A percentile compares a stretch with the other conserved stretches of the same genome.
These are phyloP conservation scores for Microplitis demolitor DNA, from an alignment of 1,140 invertebrate genomes.

Conservation along the genomic window DNA sequence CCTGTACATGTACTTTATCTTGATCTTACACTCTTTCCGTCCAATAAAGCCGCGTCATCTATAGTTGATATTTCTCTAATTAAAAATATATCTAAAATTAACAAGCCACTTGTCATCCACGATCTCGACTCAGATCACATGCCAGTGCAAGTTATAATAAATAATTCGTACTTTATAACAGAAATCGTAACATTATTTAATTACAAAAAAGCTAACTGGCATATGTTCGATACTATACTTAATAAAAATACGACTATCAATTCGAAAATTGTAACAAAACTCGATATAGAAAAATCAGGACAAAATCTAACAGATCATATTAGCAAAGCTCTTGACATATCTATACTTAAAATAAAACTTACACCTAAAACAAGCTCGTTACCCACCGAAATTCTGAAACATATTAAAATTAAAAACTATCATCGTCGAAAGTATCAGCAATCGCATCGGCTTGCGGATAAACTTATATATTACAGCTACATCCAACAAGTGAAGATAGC, in stretches of 20 bases:
- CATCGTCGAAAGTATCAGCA: neutral
- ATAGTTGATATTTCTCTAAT: neutral
- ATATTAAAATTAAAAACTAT: neutral
- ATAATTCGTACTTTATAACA: neutral
- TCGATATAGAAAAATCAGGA: neutral
- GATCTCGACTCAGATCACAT: conserved; percentile 10
- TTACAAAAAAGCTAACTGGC: conserved; percentile 15
- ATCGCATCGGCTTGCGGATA: neutral
- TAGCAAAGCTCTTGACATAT: neutral
- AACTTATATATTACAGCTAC: neutral
- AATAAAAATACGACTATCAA: neutral
- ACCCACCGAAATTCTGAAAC: neutral
- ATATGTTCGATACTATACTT: neutral
- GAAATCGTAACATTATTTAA: neutral
- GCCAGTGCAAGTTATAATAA: neutral
- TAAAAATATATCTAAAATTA: neutral
- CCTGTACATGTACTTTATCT: too few relatives aligned
- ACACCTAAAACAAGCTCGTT: neutral
- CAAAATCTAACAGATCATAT: neutral
- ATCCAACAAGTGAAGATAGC: neutral
- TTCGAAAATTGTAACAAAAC: neutral
- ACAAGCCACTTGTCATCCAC: neutral
- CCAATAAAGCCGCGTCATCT: neutral
- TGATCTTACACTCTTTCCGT: too few relatives aligned
- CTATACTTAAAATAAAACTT: neutral